phyloP scores from a whole-genome alignment of 2,113 vertebrate genomes.

The Miniopterus natalensis region DNA sequence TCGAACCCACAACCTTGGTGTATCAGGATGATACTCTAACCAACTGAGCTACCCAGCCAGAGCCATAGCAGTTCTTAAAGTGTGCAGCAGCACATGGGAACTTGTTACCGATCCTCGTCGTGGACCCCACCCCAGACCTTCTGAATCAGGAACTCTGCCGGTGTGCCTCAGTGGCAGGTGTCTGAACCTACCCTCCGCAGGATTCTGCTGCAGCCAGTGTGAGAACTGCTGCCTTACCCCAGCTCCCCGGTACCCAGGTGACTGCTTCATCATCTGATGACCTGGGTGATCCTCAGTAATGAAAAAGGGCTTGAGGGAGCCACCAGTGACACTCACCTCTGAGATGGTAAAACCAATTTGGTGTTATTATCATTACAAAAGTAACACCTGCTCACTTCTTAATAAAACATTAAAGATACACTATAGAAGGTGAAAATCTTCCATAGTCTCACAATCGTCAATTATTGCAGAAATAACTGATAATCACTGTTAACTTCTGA shows the following conservation, averaged over 20 bases:
- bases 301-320: neutral
- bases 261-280: neutral
- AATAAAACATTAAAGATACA: neutral
- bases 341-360: neutral
- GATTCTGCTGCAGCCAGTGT: neutral
- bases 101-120: neutral
- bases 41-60: neutral
- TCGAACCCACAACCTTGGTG: neutral
- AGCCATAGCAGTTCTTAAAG: neutral
- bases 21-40: neutral
- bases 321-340: neutral
- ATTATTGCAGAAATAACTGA: constrained; percentile 9
- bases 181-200: neutral
- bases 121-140: neutral
- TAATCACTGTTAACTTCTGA: constrained; percentile 6
- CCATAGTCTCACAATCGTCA: neutral
- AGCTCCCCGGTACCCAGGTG: neutral
- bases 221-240: neutral
- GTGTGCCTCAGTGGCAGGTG: neutral
- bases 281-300: neutral
- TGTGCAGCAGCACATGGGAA: neutral
- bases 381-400: neutral
- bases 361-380: constrained; percentile 33
- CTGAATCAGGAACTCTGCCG: neutral
- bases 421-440: constrained; percentile 22